Base-by-base conservation (phyloP, 2,113 vertebrate species). In the Todiramphus saurophagus region DNA sequence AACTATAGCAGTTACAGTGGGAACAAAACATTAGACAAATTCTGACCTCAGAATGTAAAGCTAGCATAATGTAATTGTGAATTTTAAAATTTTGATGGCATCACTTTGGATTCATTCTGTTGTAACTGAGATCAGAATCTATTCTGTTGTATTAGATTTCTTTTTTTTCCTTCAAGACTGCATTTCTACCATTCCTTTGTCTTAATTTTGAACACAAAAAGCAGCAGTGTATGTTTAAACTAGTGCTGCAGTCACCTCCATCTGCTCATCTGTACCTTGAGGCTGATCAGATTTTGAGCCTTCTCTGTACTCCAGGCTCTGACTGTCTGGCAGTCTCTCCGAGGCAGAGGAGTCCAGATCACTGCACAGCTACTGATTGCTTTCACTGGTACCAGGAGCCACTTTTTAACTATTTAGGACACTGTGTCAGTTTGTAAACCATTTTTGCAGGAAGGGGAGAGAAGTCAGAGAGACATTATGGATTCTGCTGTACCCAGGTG, bases 21-120 rank as follows among this genome's bases (percentile, higher is more conserved):
- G 91, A 95, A 90, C 72, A 95, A 94, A 97, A 89, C 79, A 74
- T 55, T 91, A 78, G 68, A 66, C 35, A 63, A 73, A 89, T 79
- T 84, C 39, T 90, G 82, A 72, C 82, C 59, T 94, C n/a, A 63
- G 59, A 63, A 39, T 83, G 44, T 87, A 86, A 85, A 74, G 79
- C 43, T 77, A 74, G 37, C 84, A 39, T 84, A 0, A 63, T 51
- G 89, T 85, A 18, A 35, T 20, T 77, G 20, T 62, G 17, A 50
- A 41, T 55, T 67, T 94, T 62, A 5, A 73, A 30, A 41, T 74
- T 79, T 90, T 68, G 5, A 27, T 76, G 16, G 4, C 62, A 39
- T 78, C 55, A 48, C 60, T 73, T 83, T 48, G 25, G 11, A 76
- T 79, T 88, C 39, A 35, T 66, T 75, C 33, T 82, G 1, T 21